Conservation (phyloP, 2,888 invertebrate genomes). For the Tryphoninae sp. region DNA sequence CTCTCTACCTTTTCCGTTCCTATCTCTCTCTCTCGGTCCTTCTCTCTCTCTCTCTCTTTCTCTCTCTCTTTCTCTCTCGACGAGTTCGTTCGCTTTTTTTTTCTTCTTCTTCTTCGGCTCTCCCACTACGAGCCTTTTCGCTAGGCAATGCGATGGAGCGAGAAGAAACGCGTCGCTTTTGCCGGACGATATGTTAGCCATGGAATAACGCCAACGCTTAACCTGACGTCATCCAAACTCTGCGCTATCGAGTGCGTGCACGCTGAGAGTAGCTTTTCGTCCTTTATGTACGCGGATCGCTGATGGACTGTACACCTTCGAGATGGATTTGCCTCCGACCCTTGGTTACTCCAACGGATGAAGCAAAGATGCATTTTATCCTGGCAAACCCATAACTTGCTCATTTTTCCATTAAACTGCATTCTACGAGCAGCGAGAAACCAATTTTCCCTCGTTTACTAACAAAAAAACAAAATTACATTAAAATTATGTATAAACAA, state of each 20-base stretch:
- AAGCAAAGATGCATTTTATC: no score
- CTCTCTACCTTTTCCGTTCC: conserved; percentile 44
- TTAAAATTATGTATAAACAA: no score
- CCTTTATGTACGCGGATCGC: neutral
- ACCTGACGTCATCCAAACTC: conserved; percentile 70
- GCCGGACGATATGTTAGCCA: conserved; percentile 67
- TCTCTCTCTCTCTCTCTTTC: conserved; percentile 5
- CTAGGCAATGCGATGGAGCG: conserved; percentile 7
- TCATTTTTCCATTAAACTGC: neutral
- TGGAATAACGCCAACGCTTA: conserved; percentile 74
- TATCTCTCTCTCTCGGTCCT: neutral
- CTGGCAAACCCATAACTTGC: neutral
- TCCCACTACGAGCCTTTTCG: conserved; percentile 33
- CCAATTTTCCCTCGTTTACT: no score
- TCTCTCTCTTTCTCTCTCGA: neutral
- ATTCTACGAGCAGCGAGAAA: no score
- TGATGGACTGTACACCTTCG: neutral
- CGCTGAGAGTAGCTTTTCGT: conserved; percentile 20
- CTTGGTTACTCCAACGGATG: no score
- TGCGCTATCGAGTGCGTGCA: conserved; percentile 56
- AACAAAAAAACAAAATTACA: no score
- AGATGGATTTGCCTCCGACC: neutral
- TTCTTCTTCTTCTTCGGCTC: neutral
- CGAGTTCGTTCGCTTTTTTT: no score
- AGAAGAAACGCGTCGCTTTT: conserved; percentile 22